A percentile compares a stretch with the other conserved stretches of the same genome.
Conservation (phyloP, 2,113 vertebrate genomes). For the Elephantulus edwardii region DNA sequence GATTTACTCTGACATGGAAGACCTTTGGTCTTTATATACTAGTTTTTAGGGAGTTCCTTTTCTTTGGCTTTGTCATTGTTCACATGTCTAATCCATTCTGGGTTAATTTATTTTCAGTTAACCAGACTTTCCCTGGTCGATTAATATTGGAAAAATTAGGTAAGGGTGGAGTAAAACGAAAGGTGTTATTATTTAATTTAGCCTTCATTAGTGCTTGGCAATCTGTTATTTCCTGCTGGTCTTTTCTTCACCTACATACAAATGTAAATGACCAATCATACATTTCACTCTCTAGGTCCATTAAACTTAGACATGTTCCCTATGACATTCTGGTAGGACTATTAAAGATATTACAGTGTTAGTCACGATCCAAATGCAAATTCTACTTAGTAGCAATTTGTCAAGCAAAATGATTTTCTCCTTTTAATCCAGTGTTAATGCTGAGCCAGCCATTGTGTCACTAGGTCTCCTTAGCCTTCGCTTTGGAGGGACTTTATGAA, state of each 20-base stretch:
- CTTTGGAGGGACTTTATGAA: no score
- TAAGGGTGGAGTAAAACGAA: background rate
- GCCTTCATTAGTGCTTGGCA: background rate
- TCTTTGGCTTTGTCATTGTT: background rate
- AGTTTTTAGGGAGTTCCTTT: constrained; percentile 60
- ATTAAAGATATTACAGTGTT: background rate
- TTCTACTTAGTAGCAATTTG: background rate
- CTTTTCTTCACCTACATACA: background rate
- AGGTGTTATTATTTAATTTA: background rate
- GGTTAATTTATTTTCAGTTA: background rate
- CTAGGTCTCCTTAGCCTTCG: no score
- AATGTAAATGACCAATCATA: background rate
- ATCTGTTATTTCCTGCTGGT: background rate
- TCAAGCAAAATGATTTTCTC: background rate
- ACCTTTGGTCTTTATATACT: constrained; percentile 63
- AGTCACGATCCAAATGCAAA: background rate
- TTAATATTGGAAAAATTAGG: background rate
- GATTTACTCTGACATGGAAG: background rate
- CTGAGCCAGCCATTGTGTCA: no score
- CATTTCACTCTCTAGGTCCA: background rate
- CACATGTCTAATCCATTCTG: background rate
- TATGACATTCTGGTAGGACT: background rate
- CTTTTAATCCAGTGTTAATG: background rate
- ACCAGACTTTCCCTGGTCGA: background rate
- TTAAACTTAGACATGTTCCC: background rate